phyloP scores from a whole-genome alignment of 2,113 vertebrate species.

The Sciurus niger region DNA sequence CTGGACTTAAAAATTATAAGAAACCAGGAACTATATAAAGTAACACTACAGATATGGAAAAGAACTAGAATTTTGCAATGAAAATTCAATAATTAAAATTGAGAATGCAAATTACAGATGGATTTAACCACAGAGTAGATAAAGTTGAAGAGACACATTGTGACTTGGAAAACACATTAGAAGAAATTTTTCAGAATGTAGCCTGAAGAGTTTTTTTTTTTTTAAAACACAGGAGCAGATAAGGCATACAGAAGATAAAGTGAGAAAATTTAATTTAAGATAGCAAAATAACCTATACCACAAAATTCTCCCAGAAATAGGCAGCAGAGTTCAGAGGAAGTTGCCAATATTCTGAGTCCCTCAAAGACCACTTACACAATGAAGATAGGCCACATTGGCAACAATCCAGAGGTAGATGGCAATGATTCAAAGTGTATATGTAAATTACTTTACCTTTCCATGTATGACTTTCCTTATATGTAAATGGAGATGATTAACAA shows the following conservation, averaged over 20 bases:
- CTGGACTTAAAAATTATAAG: conserved; percentile 32
- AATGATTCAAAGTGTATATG: not conserved
- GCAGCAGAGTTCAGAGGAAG: not conserved
- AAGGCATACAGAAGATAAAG: conserved; percentile 1
- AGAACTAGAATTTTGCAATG: conserved; percentile 47
- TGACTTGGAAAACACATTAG: conserved; percentile 39
- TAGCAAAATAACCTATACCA: not conserved
- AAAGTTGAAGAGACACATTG: conserved; percentile 25
- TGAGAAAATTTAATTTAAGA: not conserved
- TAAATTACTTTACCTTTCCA: conserved; percentile 4
- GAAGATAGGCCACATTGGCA: not conserved
- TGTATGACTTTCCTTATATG: not conserved
- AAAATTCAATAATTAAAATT: conserved; percentile 28
- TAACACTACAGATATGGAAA: not conserved
- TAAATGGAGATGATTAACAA: not conserved
- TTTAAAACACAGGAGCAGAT: not conserved
- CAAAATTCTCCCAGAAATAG: not conserved
- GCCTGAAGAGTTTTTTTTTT: not conserved
- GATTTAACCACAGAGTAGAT: conserved; percentile 54
- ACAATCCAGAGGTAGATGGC: not conserved
- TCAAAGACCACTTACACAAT: not conserved
- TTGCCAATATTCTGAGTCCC: not conserved
- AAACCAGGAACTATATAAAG: conserved; percentile 8
- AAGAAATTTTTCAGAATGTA: conserved; percentile 36
- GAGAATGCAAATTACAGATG: conserved; percentile 26